A percentile compares a stretch with the other conserved stretches of the same genome.
Conservation (phyloP, 2,113 vertebrate genomes). For the Eclectus roratus region DNA sequence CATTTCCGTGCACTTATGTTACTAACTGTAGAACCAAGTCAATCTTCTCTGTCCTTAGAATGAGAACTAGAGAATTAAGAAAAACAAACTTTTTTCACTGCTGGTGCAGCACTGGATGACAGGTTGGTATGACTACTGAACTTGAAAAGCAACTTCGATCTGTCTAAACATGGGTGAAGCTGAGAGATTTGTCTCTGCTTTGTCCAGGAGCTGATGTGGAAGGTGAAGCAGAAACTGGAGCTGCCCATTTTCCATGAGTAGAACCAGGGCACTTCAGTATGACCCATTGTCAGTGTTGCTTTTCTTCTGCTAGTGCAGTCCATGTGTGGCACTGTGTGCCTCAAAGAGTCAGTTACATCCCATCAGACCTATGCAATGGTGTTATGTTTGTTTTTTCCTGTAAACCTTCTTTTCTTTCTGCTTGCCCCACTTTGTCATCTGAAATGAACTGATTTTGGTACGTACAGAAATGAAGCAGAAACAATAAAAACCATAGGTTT, state of each 20-base stretch:
- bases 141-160: background rate
- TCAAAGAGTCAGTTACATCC: background rate
- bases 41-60: background rate
- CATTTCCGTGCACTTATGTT: background rate
- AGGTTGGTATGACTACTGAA: background rate
- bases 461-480: background rate
- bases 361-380: background rate
- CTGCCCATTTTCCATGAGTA: background rate
- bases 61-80: background rate
- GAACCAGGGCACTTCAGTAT: background rate
- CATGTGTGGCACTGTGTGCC: background rate
- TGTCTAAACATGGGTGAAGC: background rate
- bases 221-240: background rate
- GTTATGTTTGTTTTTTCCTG: background rate
- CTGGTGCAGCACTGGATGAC: background rate
- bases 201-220: background rate
- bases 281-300: background rate
- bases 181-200: background rate
- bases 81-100: background rate
- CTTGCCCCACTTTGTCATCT: background rate
- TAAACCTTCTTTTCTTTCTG: background rate
- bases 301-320: rapidly evolving
- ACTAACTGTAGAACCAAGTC: background rate
- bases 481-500: background rate
- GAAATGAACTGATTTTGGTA: background rate